Evolutionary conservation across 2,888 invertebrate species (phyloP), one percentile per base, ranked within the genome.

Genomic region (Beris morrisii): DNA sequence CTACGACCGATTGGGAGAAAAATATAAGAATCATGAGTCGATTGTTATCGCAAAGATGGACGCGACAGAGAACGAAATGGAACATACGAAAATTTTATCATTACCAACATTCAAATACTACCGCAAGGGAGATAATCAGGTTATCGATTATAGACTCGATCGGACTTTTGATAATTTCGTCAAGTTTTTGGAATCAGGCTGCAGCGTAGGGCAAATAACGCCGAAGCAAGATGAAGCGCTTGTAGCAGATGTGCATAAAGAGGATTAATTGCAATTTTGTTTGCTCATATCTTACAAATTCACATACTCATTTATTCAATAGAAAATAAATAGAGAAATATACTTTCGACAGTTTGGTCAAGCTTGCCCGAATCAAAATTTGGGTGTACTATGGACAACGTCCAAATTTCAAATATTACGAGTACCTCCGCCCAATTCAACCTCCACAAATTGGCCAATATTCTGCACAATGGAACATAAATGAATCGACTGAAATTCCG

Each of bases 31-130:
- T 76, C 84, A 88, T 73, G 87, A 87, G 5, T 88, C 88, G 71
- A 85, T 98, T 69, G 86, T 99, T 59, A 91, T 99, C 78, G 97
- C 98, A 75, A 99, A 99, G 85, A 97, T 99, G 86, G 99, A 99
- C 83, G 91, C 98, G 70, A 99, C 99, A 66, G 92, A 88, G 78
- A 99, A 99, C 82, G 99, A 99, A 84, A 83, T 99, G 73, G 96
- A 96, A 76, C 94, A 95, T 83, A 92, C 97, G 66, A 96, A 95
- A 84, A 88, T 99, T 78, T 88, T 89, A 71, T 94, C 92, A 73
- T 97, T 95, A 90, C 97, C 97, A 69, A 97, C 96, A 70, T 88
- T 97, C 80, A 95, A 93, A 77, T 84, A 94, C 75, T 99, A 95
- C 87, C 91, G 92, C 74, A 97, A 97, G 84, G 91, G 87, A 61